Percentiles rank a stretch among this genome's conserved stretches.
phyloP scores from a whole-genome alignment of 2,113 vertebrate species.

The Sisor rabdophorus region DNA sequence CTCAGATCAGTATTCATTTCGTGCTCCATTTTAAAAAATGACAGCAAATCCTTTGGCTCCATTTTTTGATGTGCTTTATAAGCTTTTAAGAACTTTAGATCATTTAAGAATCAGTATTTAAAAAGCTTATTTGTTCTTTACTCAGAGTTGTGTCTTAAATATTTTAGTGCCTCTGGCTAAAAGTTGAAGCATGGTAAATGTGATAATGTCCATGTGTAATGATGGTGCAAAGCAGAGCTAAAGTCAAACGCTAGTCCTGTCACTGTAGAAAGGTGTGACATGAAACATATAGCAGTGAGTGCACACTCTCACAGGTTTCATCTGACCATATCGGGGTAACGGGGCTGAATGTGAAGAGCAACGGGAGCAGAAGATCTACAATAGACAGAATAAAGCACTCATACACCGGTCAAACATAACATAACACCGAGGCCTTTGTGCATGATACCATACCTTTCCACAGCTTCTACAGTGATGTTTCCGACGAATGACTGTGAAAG shows the following conservation, averaged over 20 bases:
- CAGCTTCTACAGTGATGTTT: conserved; percentile 98
- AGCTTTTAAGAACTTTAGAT: conserved; percentile 3
- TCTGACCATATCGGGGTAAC: conserved; percentile 91
- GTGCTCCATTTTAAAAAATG: conserved; percentile 43
- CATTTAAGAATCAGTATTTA: conserved; percentile 13
- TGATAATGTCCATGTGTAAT: conserved; percentile 30
- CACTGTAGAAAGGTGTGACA: conserved; percentile 96
- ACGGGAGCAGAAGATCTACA: conserved; percentile 98
- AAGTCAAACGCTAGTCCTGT: conserved; percentile 82
- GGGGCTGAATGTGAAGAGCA: conserved; percentile 95
- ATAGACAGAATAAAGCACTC: conserved; percentile 23
- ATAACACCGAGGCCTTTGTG: not conserved
- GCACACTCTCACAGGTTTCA: conserved; percentile 94
- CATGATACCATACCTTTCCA: conserved; percentile 79
- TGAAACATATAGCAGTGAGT: conserved; percentile 99
- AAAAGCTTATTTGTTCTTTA: conserved; percentile 26
- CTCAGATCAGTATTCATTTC: conserved; percentile 19
- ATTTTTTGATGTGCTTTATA: conserved; percentile 39
- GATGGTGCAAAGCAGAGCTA: conserved; percentile 22
- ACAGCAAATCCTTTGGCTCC: conserved; percentile 43
- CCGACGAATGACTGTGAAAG: conserved; percentile 95
- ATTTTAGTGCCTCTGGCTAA: conserved; percentile 16
- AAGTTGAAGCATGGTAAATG: conserved; percentile 30
- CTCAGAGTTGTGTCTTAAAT: conserved; percentile 3
- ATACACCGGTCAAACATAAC: not conserved